Percentiles rank a stretch among this genome's conserved stretches.
Evolutionary conservation across 2,888 invertebrate species (phyloP).

Genomic region (Lepidocyrtoides sp.): DNA sequence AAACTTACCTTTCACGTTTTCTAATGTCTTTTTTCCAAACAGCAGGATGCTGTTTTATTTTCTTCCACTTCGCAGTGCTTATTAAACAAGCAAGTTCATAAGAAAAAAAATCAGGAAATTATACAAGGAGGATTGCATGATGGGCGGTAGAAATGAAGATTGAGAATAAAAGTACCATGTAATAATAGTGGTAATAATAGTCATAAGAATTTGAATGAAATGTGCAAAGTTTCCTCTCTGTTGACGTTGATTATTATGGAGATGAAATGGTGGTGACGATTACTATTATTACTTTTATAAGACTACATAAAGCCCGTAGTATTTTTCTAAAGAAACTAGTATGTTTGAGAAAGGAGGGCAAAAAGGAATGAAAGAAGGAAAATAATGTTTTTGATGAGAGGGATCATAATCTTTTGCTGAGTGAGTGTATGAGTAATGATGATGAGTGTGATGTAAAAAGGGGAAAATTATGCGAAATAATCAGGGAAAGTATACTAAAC

Average conservation of each 20-base stretch:
- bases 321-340: neutral
- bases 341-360: neutral
- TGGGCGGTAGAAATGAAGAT: constrained; percentile 53
- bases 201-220: constrained; percentile 76
- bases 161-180: constrained; percentile 31
- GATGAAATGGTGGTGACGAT: constrained; percentile 55
- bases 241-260: constrained; percentile 64
- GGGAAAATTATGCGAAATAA: constrained; percentile 20
- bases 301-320: neutral
- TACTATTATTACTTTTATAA: constrained; percentile 46
- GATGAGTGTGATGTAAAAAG: neutral
- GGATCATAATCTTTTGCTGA: constrained; percentile 34
- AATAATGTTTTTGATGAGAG: constrained; percentile 29
- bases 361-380: neutral
- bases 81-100: no score
- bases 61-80: no score
- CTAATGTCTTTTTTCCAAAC: no score
- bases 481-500: neutral
- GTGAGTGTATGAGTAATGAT: constrained; percentile 11
- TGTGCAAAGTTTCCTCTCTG: constrained; percentile 74
- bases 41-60: no score
- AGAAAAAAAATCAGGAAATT: constrained; percentile 60
- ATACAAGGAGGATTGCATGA: neutral
- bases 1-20: no score
- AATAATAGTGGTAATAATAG: constrained; percentile 21